Conservation (phyloP, 2,113 vertebrate species). For the mouse (Mus musculus) region GRCm39 chr2:54077001-54077500, state of each 20-base stretch:
- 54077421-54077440: background rate
- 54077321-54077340: background rate
- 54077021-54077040: no score
- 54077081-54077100: background rate
- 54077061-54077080: background rate
- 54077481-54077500: background rate
- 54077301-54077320: background rate
- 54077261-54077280: background rate
- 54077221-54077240: background rate
- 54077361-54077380: background rate
- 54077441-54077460: background rate
- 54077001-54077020: no score
- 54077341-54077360: background rate
- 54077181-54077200: background rate
- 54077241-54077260: background rate
- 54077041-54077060: background rate
- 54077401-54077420: background rate
- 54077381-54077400: no score
- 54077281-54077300: constrained; percentile 3
- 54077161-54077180: background rate
- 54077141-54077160: background rate
- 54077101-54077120: background rate
- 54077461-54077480: background rate
- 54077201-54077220: background rate
- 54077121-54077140: background rate